A percentile compares a stretch with the other conserved stretches of the same genome.
These are phyloP conservation scores for Caenorhabditis virilis DNA, from an alignment of 2,888 invertebrate species.

Conservation along the genomic window DNA sequence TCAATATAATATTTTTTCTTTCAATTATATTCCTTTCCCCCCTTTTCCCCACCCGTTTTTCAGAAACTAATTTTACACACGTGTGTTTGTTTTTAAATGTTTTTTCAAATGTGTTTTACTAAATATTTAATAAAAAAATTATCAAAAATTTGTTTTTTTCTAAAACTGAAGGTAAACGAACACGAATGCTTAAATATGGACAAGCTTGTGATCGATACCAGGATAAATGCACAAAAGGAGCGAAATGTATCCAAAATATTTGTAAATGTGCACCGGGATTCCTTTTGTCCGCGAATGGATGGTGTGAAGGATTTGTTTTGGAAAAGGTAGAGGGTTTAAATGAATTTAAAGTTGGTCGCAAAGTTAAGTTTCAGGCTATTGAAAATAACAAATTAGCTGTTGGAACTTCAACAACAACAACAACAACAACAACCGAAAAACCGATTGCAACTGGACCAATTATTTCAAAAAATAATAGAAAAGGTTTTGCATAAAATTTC, in stretches of 20 bases:
- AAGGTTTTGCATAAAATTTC: background rate
- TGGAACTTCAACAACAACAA: conserved; percentile 1
- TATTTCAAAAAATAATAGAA: background rate
- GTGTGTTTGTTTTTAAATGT: conserved; percentile 20
- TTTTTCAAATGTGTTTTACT: background rate
- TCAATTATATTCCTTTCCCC: conserved; percentile 3
- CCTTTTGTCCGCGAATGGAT: conserved; percentile 39
- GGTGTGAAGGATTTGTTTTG: conserved; percentile 42
- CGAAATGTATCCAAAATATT: conserved; percentile 54
- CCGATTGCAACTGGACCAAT: background rate
- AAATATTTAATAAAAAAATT: background rate
- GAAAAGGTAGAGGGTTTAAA: conserved; percentile 12
- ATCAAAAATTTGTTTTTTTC: background rate
- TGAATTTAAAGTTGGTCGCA: background rate
- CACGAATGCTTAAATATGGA: conserved; percentile 46
- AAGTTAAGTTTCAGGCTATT: conserved; percentile 9
- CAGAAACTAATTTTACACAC: conserved; percentile 36
- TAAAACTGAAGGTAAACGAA: conserved; percentile 17
- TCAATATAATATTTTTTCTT: conserved; percentile 2
- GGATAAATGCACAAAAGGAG: conserved; percentile 51
- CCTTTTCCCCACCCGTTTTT: background rate
- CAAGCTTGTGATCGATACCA: conserved; percentile 43
- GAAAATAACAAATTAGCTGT: conserved; percentile 14
- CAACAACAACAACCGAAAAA: conserved; percentile 3
- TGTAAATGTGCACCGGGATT: conserved; percentile 58